Evolutionary conservation across 2,888 invertebrate genomes (phyloP), one percentile per base, ranked within the genome.

Genomic region (Meteorus cinctellus): DNA sequence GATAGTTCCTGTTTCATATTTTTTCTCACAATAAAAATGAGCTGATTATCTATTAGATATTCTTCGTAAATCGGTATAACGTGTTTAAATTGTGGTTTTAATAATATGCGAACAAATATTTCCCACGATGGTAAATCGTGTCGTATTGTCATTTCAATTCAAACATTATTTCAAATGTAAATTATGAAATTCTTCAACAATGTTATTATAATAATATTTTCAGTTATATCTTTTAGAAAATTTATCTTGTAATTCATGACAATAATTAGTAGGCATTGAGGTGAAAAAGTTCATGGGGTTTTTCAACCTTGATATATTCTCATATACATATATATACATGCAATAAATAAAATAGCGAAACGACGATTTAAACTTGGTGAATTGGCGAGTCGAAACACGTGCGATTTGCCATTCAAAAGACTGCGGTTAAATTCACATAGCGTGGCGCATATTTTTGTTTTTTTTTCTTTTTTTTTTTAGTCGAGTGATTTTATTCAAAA

Each of bases 241-340:
- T n/a, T 55, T 24, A 55, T 55, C 24, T 55, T 8, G 19, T 55
- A 55, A 55, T 55, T 55, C 19, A 55, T 55, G 1, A 6, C 55
- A 19, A 55, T 55, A 55, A 55, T 55, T 55, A 55, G 19, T 55
- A 55, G 14, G 48, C n/a, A 48, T n/a, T 48, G n/a, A 48, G 48
- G 48, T 48, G 48, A 48, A 55, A 1, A 4, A 48, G n/a, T 48
- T 16, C 14, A 55, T 19, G 55, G 10, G 19, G 55, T 55, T n/a
- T 55, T 55, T 8, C 19, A 55, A 19, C 55, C 55, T 55, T 19
- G 5, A 55, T 55, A 55, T 48, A 55, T 24, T n/a, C 55, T 48
- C 14, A 48, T 48, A 24, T 19, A 55, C 55, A 19, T 55, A 24
- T 8, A 55, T 19, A 55, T 19, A 55, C 19, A 55, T 19, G 19